phyloP scores from a whole-genome alignment of 2,888 invertebrate species.

The Mythimna vitellina region DNA sequence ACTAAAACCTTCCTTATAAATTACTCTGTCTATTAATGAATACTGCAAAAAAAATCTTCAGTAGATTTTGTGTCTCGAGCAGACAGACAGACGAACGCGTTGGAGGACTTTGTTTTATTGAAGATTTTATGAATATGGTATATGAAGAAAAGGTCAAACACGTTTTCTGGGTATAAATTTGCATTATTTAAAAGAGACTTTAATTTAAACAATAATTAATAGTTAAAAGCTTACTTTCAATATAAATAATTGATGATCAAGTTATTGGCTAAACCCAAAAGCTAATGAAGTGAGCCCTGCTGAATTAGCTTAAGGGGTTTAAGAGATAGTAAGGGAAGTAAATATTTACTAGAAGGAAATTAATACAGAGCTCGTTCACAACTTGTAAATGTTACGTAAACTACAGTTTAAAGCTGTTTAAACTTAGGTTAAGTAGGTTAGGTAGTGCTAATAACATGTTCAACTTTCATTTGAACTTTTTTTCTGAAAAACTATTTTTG shows the following conservation, averaged over 20 bases:
- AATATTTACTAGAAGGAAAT: conserved; percentile 67
- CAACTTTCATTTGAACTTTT: conserved; percentile 3
- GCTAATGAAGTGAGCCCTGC: conserved; percentile 66
- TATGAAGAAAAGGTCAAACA: conserved; percentile 7
- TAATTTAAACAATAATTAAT: conserved; percentile 32
- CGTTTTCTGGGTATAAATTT: neutral
- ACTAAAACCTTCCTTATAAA: no score
- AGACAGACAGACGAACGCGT: no score
- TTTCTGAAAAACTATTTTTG: neutral
- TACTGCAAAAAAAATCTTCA: no score
- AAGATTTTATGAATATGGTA: neutral
- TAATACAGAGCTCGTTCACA: conserved; percentile 49
- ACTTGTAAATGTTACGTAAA: conserved; percentile 45
- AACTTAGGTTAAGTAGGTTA: conserved; percentile 17
- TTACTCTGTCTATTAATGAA: no score
- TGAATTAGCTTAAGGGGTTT: conserved; percentile 58
- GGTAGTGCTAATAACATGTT: conserved; percentile 1
- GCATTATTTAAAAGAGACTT: conserved; percentile 21
- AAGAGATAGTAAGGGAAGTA: conserved; percentile 57
- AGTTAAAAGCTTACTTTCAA: conserved; percentile 28
- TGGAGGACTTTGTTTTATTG: neutral
- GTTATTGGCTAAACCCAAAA: conserved; percentile 49
- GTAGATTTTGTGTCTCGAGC: no score
- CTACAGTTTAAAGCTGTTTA: conserved; percentile 40
- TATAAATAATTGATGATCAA: conserved; percentile 58